Evolutionary conservation across 2,797 vertebrate genomes (phyloP), one percentile per base, ranked within the genome.

Genomic region (Acestrorhynchus altus): DNA sequence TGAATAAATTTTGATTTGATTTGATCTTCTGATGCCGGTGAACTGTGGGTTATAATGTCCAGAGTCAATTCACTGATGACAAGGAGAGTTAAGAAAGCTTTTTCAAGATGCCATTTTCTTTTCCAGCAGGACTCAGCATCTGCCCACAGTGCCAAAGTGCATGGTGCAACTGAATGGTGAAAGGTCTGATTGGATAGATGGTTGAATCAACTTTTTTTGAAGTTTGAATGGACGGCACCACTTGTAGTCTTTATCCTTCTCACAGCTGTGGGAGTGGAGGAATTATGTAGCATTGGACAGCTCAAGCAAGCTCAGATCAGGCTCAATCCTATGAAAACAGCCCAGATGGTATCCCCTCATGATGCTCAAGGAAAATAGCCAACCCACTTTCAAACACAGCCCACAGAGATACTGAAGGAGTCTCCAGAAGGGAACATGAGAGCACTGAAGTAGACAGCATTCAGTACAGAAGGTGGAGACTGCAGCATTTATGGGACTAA

Each of bases 301-400:
- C 71, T 74, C 47, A 74, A 79, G 28, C 44, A 47, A 75, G 59
- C 86, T 84, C 63, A 57, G 80, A 71, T 78, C 52, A 57, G 66
- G 69, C 76, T 47, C 70, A 65, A 61, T 66, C 51, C 59, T 69
- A 24, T 54, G 44, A 61, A 79, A 67, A 46, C 64, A 63, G 60
- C 70, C 77, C 69, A 72, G 69, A 78, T 78, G 77, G 77, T 78
- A 57, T 40, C 66, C 77, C 44, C 59, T 83, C 79, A 35, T 56
- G 80, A 72, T 77, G 60, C 56, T 46, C 10, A 51, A 56, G 46
- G 47, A 49, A 73, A 52, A 54, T 52, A 63, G 60, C 64, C 69
- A 69, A 35, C 65, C 24, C 65, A 42, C 46, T 74, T 63, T 69
- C 47, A 63, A 59, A 63, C 52, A 35, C 77, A 60, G 44, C 66